Evolutionary conservation across 2,888 invertebrate species (phyloP), one percentile per base, ranked within the genome.

Genomic region (Hartigia nigra): DNA sequence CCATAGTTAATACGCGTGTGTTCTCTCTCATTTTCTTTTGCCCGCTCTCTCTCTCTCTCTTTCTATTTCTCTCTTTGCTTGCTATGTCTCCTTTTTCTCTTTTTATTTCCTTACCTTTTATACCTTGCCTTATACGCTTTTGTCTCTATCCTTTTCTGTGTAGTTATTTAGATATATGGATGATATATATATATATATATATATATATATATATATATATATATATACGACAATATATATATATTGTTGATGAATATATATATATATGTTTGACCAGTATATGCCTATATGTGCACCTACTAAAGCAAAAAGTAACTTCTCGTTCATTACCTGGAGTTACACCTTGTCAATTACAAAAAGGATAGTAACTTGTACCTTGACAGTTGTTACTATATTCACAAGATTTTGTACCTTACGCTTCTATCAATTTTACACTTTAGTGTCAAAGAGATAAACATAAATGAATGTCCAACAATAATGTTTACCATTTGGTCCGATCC

Each of bases 71-170:
- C 39, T 39, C 14, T 39, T 39, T 39, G 39, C 39, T 23, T 23
- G 74, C 74, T 79, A 74, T 74, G 36, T 76, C n/a, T 70, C 39
- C 36, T 11, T 31, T 79, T 74, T 35, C 36, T 74, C 37, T 34
- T 75, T 55, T 23, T 55, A 14, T 55, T 55, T 55, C 55, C 23
- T 23, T 55, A 9, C 23, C 55, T 23, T 55, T 55, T 23, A 55
- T 9, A 23, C 39, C 1, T 39, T 39, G 55, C 23, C 55, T 55
- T 55, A 9, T 55, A 23, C 55, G 1, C 23, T 23, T 55, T 55
- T 2, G 23, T 55, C 39, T 55, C 55, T 55, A 23, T 55, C 55
- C 23, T 55, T 55, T 5, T 55, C 55, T 55, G 4, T 55, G 23
- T 23, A 55, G 55, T 55, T 23, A 55, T 55, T 5, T 55, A 55